Base-by-base conservation (phyloP, 2,888 invertebrate species). In the Griposia aprilina region DNA sequence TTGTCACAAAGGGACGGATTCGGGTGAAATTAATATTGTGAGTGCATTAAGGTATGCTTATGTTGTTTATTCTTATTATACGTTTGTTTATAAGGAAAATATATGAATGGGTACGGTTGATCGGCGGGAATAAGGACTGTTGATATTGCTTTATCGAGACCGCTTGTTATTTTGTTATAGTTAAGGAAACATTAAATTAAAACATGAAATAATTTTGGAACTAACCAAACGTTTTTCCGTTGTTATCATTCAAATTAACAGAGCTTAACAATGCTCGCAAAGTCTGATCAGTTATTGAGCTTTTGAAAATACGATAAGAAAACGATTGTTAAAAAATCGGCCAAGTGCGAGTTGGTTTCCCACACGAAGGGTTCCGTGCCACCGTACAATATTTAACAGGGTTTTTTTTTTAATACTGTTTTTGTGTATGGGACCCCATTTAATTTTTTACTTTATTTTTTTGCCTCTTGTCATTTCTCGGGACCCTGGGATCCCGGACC, bases 1-100 rank as follows among this genome's bases (percentile, higher is more conserved):
- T 94, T 95, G 96, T 96, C 96, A 94, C 94, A 94, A 93, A 92
- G 94, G 94, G 95, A 94, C 93, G 95, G 95, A 95, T 94, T 95
- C 93, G 87, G 94, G 92, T 90, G 93, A 94, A 93, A 94, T 95
- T 95, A 94, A 94, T 95, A 94, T 93, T 90, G 91, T 91, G 93
- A 93, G 94, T 93, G 93, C 94, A 94, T 95, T 94, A 92, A 93
- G 94, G 94, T 88, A 90, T 91, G 83, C 85, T 88, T 82, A 87
- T 82, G 85, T 87, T 87, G 86, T 86, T 87, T 88, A 74, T 86
- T 76, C 76, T 76, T 83, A 74, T 77, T 78, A 69, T 75, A 63
- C 17, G 68, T 80, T 66, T 75, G 57, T 79, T 72, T 73, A 66
- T 66, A n/a, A 60, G 78, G 74, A 74, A 75, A 76, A 78, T 62